Evolutionary conservation across 2,797 vertebrate genomes (phyloP), one percentile per base, ranked within the genome.

Genomic region (Ataeniobius toweri): DNA sequence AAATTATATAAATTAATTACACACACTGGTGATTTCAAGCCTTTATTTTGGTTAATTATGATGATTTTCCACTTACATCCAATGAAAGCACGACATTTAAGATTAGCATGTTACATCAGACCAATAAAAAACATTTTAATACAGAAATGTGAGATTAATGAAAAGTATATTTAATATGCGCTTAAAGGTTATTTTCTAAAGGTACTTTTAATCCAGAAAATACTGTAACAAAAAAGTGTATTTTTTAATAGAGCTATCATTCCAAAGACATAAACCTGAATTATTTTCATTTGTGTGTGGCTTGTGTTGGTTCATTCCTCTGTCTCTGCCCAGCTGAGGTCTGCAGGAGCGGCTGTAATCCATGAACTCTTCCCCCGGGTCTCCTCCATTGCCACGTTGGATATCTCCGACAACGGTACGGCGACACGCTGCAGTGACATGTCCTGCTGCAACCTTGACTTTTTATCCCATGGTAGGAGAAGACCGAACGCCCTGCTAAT

Each of bases 351-450:
- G 53, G 95, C 95, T 82, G 95, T 97, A 74, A 94, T 98, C 87
- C 96, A 96, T 91, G 97, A 97, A 73, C 93, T 97, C 77, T 93
- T 98, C 89, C 95, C 95, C 70, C 91, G 96, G 73, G 95, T 97
- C 73, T 96, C 94, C 75, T 96, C 96, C 70, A 91, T 98, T 51
- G 96, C 92, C 83, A 97, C 96, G 76, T 93, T 98, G 61, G 97
- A 98, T 85, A 94, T 98, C 82, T 97, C 97, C 0, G 97, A 98
- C 91, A 98, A 98, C 10, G 96, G 97, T 98, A 92, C 92, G 16
- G 59, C 53, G 74, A 79, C 77, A 78, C 22, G 24, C 80, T 59
- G 59, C 75, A 83, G 16, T 20, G 18, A 41, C 83, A 75, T 78
- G 44, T 80, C 76, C 26, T 5, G n/a, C 71, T 72, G 44, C 82